These are phyloP conservation scores for Eulithis testata DNA, from an alignment of 2,888 invertebrate genomes.

Conservation along the genomic window DNA sequence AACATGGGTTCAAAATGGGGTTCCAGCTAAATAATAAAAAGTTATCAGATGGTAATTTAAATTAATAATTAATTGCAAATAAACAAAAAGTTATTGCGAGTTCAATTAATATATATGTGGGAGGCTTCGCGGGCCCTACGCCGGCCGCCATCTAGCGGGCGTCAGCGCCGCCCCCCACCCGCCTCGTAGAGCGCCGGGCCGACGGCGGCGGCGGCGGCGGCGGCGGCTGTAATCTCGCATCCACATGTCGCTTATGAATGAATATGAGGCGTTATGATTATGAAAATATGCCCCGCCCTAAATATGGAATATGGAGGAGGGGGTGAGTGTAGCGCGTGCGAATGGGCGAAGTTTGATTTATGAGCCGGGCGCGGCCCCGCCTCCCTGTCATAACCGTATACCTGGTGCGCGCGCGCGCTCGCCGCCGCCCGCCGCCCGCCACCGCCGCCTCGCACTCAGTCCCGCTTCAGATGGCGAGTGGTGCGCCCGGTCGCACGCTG, in stretches of 20 bases:
- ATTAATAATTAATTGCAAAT: slow-evolving; percentile 56
- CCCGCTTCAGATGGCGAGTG: slow-evolving; percentile 84
- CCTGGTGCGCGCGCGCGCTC: slow-evolving; percentile 86
- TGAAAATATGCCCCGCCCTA: slow-evolving; percentile 85
- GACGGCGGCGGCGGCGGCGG: slow-evolving; percentile 51
- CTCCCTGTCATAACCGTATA: slow-evolving; percentile 88
- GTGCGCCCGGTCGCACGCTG: slow-evolving; percentile 72
- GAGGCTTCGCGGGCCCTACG: slow-evolving; percentile 76
- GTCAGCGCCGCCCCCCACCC: slow-evolving; percentile 74
- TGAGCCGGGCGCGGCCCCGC: slow-evolving; percentile 87
- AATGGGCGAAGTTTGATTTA: slow-evolving; percentile 88
- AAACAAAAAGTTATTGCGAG: slow-evolving; percentile 78
- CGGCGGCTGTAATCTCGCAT: no score
- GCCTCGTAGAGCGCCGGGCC: slow-evolving; percentile 52
- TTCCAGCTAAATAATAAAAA: slow-evolving; percentile 45
- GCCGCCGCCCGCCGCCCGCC: slow-evolving; percentile 71
- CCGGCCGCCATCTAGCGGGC: slow-evolving; percentile 80
- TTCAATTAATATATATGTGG: slow-evolving; percentile 79
- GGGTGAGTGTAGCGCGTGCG: slow-evolving; percentile 86
- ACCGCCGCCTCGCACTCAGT: slow-evolving; percentile 78
- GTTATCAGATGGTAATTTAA: slow-evolving; percentile 49
- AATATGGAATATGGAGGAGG: slow-evolving; percentile 86
- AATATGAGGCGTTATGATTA: slow-evolving; percentile 85
- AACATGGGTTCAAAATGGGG: slow-evolving; percentile 20
- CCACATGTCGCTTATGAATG: slow-evolving; percentile 83